Evolutionary conservation across 2,888 invertebrate genomes (phyloP).

Genomic region (Chymomyza amoena): DNA sequence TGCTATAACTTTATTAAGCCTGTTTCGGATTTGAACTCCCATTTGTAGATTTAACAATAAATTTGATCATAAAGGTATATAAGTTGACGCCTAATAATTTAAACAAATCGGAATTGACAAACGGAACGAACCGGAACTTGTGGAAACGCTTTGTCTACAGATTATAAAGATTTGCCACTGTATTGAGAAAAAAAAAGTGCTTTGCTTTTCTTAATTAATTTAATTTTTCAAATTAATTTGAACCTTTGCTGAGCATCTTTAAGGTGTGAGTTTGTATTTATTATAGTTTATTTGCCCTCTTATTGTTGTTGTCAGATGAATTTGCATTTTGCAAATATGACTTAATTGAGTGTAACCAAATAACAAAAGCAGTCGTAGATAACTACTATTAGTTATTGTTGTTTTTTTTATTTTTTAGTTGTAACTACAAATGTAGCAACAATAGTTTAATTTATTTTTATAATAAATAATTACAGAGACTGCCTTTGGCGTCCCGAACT

Average conservation of each 20-base stretch:
- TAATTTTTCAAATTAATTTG: constrained; percentile 41
- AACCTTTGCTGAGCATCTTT: constrained; percentile 18
- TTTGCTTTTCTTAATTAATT: constrained; percentile 24
- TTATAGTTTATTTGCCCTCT: constrained; percentile 13
- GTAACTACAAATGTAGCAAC: constrained; percentile 65
- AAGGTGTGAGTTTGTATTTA: constrained; percentile 49
- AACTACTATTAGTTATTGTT: constrained; percentile 5
- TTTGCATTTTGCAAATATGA: constrained; percentile 70
- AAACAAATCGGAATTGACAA: too few species aligned
- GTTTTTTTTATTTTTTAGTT: constrained; percentile 24
- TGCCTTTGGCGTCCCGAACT: constrained; percentile 19
- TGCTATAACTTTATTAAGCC: too few species aligned
- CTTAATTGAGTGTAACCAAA: constrained; percentile 75
- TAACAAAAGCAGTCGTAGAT: constrained; percentile 56
- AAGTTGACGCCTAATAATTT: too few species aligned
- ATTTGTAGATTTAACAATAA: too few species aligned
- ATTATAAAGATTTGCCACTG: constrained; percentile 1
- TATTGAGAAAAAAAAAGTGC: constrained; percentile 12
- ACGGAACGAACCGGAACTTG: too few species aligned
- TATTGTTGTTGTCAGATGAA: constrained; percentile 27
- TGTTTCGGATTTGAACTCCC: too few species aligned
- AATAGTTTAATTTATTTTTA: constrained; percentile 74
- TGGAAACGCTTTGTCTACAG: neutral
- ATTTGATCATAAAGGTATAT: too few species aligned
- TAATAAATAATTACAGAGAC: constrained; percentile 67